These are phyloP conservation scores for Eristalis intricaria DNA, from an alignment of 2,888 invertebrate genomes.

Conservation along the genomic window DNA sequence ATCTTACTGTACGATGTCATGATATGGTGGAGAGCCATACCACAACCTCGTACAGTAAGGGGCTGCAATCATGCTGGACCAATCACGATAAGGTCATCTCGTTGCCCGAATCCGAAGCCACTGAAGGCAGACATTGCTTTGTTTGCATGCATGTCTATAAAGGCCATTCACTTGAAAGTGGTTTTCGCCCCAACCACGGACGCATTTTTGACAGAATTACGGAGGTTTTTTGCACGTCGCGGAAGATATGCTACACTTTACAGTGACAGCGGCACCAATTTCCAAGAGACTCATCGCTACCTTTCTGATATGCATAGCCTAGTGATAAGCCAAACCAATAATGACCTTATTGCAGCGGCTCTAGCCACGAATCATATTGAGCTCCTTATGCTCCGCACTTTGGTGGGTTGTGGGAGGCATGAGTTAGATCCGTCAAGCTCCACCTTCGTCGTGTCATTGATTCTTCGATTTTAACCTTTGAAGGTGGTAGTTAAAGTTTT, in stretches of 20 bases:
- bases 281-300: not conserved
- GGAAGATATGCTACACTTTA: not conserved
- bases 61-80: not conserved
- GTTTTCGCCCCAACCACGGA: not conserved
- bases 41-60: too few species aligned
- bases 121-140: not conserved
- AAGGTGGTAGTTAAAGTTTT: too few species aligned
- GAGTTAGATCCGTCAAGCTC: too few species aligned
- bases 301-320: not conserved
- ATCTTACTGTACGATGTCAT: too few species aligned
- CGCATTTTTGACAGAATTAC: constrained; percentile 9
- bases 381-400: not conserved
- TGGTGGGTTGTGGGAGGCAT: too few species aligned
- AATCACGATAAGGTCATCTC: not conserved
- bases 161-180: constrained; percentile 21
- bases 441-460: too few species aligned
- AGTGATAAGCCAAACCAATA: not conserved
- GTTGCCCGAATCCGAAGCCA: not conserved
- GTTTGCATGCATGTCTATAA: too few species aligned
- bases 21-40: too few species aligned
- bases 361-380: not conserved
- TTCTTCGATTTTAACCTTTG: too few species aligned
- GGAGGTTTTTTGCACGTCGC: not conserved
- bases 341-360: too few species aligned
- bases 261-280: too few species aligned